These are phyloP conservation scores for Pseudomyrmex dendroicus DNA, from an alignment of 1,140 invertebrate genomes.

Conservation along the genomic window DNA sequence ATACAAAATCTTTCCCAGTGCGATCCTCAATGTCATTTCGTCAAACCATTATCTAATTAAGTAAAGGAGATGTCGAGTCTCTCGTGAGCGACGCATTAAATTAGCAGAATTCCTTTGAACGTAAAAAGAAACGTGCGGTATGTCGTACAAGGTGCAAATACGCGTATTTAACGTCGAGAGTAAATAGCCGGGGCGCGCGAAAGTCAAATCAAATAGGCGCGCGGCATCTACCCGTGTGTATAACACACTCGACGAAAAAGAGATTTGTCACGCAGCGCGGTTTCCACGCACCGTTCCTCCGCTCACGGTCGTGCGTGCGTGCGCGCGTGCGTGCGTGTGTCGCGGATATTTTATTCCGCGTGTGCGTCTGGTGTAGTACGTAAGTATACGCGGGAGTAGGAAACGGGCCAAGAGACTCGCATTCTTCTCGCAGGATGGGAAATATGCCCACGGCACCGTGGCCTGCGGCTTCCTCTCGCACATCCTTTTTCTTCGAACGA, in stretches of 20 bases:
- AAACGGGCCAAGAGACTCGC: slow-evolving; percentile 64
- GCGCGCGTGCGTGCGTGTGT: slow-evolving; percentile 5
- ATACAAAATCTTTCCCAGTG: neutral
- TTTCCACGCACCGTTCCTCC: slow-evolving; percentile 71
- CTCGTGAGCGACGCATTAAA: neutral
- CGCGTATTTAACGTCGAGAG: neutral
- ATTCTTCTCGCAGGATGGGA: slow-evolving; percentile 72
- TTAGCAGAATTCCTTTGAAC: neutral
- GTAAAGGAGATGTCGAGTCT: neutral
- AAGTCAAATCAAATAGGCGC: slow-evolving; percentile 24
- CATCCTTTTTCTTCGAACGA: slow-evolving; percentile 66
- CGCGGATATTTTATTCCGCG: slow-evolving; percentile 4
- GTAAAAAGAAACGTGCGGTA: neutral
- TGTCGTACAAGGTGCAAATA: neutral
- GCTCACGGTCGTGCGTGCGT: neutral
- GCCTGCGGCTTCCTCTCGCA: slow-evolving; percentile 76
- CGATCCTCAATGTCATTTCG: neutral
- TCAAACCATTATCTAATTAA: slow-evolving; percentile 1
- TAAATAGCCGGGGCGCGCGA: slow-evolving; percentile 18
- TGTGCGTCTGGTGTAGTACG: neutral
- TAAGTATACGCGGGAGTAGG: slow-evolving; percentile 54
- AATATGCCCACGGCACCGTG: slow-evolving; percentile 79
- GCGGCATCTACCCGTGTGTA: slow-evolving; percentile 4
- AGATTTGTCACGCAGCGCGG: slow-evolving; percentile 71
- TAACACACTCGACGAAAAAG: slow-evolving; percentile 52